Conservation (phyloP, 2,797 vertebrate species). For the Hipposideros larvatus region DNA sequence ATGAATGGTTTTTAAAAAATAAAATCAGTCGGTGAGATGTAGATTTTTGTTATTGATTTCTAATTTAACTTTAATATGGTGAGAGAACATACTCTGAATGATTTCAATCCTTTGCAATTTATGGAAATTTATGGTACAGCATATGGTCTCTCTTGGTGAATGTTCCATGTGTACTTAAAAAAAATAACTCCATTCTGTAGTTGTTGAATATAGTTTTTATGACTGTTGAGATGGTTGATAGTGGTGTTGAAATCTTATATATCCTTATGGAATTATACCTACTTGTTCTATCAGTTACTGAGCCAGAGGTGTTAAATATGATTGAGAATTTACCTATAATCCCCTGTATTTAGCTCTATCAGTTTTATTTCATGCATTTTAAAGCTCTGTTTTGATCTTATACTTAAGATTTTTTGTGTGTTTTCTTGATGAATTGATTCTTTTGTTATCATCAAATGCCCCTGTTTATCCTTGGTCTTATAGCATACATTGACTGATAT, state of each 20-base stretch:
- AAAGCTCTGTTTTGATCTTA: not conserved
- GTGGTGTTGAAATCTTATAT: not conserved
- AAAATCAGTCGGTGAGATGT: not conserved
- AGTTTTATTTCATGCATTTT: not conserved
- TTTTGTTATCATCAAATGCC: not conserved
- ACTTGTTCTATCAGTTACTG: not conserved
- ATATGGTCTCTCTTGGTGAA: not conserved
- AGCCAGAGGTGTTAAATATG: not conserved
- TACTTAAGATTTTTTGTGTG: not conserved
- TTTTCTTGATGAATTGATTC: not conserved
- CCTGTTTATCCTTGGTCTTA: not conserved
- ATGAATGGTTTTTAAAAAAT: not conserved
- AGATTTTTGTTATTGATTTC: constrained; percentile 30
- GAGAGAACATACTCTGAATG: not conserved
- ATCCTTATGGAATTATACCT: not conserved
- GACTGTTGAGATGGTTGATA: not conserved
- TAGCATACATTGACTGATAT: not conserved
- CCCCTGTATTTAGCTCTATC: not conserved
- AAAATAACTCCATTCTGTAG: not conserved
- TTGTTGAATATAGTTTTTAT: not conserved
- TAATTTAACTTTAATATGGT: not conserved
- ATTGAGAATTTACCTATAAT: not conserved
- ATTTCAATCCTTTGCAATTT: constrained; percentile 9
- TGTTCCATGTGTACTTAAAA: not conserved
- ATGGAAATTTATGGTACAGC: not conserved